Evolutionary conservation across 2,797 vertebrate species (phyloP).

Genomic region (Erethizon dorsatum): DNA sequence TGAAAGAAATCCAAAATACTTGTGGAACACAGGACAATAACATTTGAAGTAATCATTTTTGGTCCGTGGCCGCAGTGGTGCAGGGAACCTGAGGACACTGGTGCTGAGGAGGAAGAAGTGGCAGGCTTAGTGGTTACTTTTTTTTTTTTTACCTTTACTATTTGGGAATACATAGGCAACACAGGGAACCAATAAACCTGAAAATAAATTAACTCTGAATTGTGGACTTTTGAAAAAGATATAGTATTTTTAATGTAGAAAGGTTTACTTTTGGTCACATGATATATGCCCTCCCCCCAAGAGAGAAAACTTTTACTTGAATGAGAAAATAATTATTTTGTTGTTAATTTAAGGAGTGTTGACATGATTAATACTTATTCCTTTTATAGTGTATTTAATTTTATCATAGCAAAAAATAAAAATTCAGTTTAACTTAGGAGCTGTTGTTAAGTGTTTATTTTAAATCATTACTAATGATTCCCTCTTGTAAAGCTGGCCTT

Average conservation of each 20-base stretch:
- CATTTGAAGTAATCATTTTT: neutral
- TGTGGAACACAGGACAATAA: neutral
- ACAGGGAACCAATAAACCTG: neutral
- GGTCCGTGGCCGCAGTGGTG: neutral
- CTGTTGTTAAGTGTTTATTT: neutral
- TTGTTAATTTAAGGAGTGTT: neutral
- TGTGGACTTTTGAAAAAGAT: neutral
- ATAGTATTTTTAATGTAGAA: neutral
- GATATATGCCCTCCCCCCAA: neutral
- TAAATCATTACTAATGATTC: neutral
- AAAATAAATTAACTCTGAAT: neutral
- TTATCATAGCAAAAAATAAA: neutral
- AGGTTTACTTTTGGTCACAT: neutral
- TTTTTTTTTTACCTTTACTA: neutral
- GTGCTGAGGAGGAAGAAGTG: neutral
- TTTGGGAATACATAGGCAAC: neutral
- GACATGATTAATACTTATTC: neutral
- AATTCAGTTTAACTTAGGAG: neutral
- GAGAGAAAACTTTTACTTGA: neutral
- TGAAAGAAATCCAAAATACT: neutral
- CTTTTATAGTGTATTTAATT: neutral
- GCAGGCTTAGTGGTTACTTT: neutral
- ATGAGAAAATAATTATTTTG: neutral
- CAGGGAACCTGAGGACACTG: neutral
- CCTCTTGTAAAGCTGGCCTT: neutral